Base-by-base conservation (phyloP, 1,140 invertebrate species). In the Drosophila repleta region DNA sequence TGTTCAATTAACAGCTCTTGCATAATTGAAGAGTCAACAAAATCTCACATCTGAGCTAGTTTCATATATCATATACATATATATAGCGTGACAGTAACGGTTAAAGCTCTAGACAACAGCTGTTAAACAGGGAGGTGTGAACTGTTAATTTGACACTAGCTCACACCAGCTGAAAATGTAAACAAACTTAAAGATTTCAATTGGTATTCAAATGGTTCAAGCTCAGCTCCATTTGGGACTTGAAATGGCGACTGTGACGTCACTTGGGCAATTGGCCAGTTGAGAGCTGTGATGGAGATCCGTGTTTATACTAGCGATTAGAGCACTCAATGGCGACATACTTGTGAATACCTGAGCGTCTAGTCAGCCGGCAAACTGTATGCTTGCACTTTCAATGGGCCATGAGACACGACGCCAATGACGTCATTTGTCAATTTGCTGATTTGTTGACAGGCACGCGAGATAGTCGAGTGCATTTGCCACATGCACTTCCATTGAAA, bases 341-440 rank as follows among this genome's bases (percentile, higher is more conserved):
- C 45, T 51, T 32, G 35, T 49, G 67, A 63, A 72, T 72, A 74
- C 57, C 66, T 57, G 52, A 69, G 71, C 43, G 43, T 62, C 58
- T 74, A 69, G 71, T 74, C 71, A 74, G 70, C 65, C 41, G 70
- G 10, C 49, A 58, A 68, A 58, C 39, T 55, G 8, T 65, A 41
- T 65, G 39, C 81, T 81, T 81, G 73, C 72, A 61, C 18, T 57
- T 71, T 69, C 78, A 81, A 60, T 69, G 60, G 67, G 62, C 51
- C 60, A 24, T 74, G 74, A 70, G 66, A 32, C 39, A 53, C 35
- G 7, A 11, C 35, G 7, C 8, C 18, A 29, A 58, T 84, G 81
- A 85, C 82, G 81, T 87, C 81, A 85, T 87, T 84, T 71, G 82
- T 85, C 81, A 85, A 81, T 63, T 61, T 52, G 66, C 51, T 62